A percentile compares a stretch with the other conserved stretches of the same genome.
Evolutionary conservation across 2,113 vertebrate species (phyloP).

Genomic region (Zosterops lateralis): DNA sequence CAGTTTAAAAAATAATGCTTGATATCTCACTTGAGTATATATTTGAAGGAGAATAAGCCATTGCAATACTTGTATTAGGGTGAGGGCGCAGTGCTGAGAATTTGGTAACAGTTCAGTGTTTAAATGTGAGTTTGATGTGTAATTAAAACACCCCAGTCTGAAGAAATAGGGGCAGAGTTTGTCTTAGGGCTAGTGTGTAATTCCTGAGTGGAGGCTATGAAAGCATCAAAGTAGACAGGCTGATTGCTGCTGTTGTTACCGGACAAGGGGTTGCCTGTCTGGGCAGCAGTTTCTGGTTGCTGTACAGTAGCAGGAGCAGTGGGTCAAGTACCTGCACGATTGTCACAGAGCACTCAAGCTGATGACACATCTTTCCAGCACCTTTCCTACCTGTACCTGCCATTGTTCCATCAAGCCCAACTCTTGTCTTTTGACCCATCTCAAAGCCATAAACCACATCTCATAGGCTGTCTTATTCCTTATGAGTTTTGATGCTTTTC

Average conservation of each 20-base stretch:
- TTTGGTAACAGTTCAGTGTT: not conserved
- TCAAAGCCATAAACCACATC: not conserved
- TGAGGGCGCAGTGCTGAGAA: not conserved
- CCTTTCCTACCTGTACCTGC: not conserved
- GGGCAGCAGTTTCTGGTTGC: not conserved
- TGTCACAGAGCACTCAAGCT: accelerated
- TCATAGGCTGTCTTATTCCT: not conserved
- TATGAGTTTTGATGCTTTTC: not conserved
- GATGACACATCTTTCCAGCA: not conserved
- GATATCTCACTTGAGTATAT: not conserved
- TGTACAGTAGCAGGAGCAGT: not conserved
- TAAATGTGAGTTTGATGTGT: not conserved
- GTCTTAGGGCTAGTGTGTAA: not conserved
- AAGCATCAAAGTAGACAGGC: not conserved
- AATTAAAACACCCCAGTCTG: not conserved
- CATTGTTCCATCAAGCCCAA: not conserved
- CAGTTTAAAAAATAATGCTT: not conserved
- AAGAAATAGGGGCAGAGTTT: not conserved
- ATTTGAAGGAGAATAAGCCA: not conserved
- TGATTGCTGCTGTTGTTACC: not conserved
- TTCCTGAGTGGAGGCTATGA: not conserved
- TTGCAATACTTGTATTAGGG: not conserved
- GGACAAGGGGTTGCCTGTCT: not conserved
- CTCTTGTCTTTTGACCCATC: not conserved
- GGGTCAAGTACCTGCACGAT: accelerated